Base-by-base conservation (phyloP, 2,113 vertebrate species). In the Laticauda laticaudata region DNA sequence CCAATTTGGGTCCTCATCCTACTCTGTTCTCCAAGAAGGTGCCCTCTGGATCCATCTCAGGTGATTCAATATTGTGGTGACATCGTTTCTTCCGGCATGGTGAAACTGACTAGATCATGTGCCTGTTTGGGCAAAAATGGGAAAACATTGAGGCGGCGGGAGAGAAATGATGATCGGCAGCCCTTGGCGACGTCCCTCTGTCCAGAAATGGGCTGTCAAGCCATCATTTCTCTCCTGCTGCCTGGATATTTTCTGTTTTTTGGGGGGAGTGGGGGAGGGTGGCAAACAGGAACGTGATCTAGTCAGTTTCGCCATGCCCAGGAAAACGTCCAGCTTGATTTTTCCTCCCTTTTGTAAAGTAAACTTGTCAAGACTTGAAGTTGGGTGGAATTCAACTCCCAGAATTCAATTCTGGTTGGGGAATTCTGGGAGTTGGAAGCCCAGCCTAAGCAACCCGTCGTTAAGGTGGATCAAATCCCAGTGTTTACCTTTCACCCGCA, bases 401-500 rank as follows among this genome's bases (percentile, higher is more conserved):
- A 7, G 14, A 12, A 56, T 56, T 56, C 56, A 12, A 56, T 56
- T 56, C 56, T 57, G 56, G 61, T 26, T 64, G 61, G 11, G 26
- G 61, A n/a, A 64, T 64, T 69, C 64, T 15, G 29, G 29, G 64
- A 15, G 64, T 15, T 69, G 64, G 64, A 69, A 15, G 64, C n/a
- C 64, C 29, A 69, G 29, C 29, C 29, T 15, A 4, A 14, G 61
- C 11, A 2, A n/a, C 12, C 29, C 0, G 5, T n/a, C 4, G 4
- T 15, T 5, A 51, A 87, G 23, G 45, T 14, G 20, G 23, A 48
- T 86, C 8, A 0, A 14, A 18, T n/a, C 0, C 18, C 45, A n/a
- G 87, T 45, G 10, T 26, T 51, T 95, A 99, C 99, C 99, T 99
- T 98, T 99, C n/a, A 99, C 99, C 89, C 98, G 98, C 92, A 99